Conservation (phyloP, 2,797 vertebrate species). For the Rhinoraja longicauda region DNA sequence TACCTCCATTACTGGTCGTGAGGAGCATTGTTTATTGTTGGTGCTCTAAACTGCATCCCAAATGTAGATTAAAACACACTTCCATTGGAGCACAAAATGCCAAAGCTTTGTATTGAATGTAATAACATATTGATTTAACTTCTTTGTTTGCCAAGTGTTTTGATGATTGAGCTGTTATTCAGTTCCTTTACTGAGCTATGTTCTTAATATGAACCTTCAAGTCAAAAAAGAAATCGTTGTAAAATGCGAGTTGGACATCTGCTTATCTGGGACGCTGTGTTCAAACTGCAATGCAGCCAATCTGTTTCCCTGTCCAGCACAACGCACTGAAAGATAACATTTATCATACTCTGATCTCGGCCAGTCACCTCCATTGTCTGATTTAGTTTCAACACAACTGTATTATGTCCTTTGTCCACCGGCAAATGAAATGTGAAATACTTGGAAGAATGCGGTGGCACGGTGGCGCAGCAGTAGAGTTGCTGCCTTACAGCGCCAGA, state of each 20-base stretch:
- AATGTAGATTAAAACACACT: neutral
- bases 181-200: neutral
- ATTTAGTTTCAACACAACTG: neutral
- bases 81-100: neutral
- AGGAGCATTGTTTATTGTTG: neutral
- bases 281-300: neutral
- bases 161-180: neutral
- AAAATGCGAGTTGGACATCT: neutral
- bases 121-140: slow-evolving; percentile 13
- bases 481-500: too few species aligned
- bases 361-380: neutral
- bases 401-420: neutral
- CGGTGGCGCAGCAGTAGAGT: too few species aligned
- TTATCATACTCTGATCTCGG: neutral
- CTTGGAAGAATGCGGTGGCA: neutral
- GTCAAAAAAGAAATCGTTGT: neutral
- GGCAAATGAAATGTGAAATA: neutral
- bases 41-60: neutral
- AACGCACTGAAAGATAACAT: neutral
- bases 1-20: neutral
- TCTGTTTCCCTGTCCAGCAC: neutral
- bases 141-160: neutral
- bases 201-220: neutral
- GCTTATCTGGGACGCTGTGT: neutral
- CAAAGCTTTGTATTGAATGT: neutral